Evolutionary conservation across 2,113 vertebrate species (phyloP).

Genomic region (Accipiter virgatus): DNA sequence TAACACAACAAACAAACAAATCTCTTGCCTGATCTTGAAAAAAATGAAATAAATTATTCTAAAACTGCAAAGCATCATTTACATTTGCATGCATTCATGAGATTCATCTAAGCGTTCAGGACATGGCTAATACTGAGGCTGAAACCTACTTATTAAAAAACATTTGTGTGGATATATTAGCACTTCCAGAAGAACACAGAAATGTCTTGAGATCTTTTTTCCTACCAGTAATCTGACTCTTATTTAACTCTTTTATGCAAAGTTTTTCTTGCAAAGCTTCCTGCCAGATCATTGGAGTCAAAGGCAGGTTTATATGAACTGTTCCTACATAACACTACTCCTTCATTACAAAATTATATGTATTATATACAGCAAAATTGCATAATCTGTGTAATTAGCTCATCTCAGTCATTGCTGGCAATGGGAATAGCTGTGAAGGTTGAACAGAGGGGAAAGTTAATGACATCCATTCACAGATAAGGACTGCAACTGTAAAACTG

Average conservation of each 20-base stretch:
- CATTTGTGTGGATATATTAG: not conserved
- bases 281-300: not conserved
- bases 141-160: not conserved
- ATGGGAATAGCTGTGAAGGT: not conserved
- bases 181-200: not conserved
- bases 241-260: not conserved
- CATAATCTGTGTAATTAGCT: conserved; percentile 39
- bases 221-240: not conserved
- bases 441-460: not conserved
- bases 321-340: not conserved
- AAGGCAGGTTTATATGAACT: not conserved
- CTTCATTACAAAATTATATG: conserved; percentile 27
- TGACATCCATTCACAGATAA: not conserved
- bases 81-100: not conserved
- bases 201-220: not conserved
- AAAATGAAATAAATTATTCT: not conserved
- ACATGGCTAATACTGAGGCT: not conserved
- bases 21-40: not conserved
- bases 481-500: not conserved
- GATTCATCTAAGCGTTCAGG: not conserved
- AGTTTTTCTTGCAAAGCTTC: not conserved
- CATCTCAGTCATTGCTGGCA: not conserved
- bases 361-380: not conserved
- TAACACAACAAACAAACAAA: not conserved
- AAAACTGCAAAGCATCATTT: not conserved